These are phyloP conservation scores for Empis stercorea DNA, from an alignment of 2,888 invertebrate species.

Conservation along the genomic window DNA sequence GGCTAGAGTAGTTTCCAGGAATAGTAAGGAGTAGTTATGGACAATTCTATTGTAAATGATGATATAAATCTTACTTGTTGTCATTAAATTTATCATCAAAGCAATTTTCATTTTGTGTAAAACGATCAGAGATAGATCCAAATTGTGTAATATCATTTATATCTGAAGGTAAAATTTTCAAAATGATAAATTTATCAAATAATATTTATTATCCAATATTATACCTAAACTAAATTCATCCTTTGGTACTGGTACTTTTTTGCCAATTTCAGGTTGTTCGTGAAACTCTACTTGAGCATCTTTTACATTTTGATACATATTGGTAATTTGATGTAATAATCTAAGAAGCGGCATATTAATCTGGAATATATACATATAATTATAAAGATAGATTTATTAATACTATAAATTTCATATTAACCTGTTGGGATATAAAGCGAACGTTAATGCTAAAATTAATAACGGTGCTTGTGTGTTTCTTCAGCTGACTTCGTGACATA, in stretches of 20 bases:
- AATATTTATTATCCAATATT: no score
- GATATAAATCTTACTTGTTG: constrained; percentile 18
- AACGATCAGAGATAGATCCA: constrained; percentile 29
- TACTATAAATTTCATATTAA: constrained; percentile 18
- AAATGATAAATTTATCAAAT: no score
- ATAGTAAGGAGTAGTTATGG: no score
- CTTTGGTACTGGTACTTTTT: constrained; percentile 38
- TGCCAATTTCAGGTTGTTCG: constrained; percentile 44
- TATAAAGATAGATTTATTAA: constrained; percentile 1
- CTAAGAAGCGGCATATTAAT: constrained; percentile 91
- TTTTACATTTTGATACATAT: constrained; percentile 95
- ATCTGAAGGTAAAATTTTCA: constrained; percentile 35
- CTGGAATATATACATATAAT: constrained; percentile 26
- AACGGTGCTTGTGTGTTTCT: constrained; percentile 83
- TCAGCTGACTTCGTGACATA: constrained; percentile 73
- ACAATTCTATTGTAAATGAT: no score
- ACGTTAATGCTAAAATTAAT: constrained; percentile 82
- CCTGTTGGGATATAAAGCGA: constrained; percentile 85
- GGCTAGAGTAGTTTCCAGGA: no score
- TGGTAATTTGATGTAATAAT: constrained; percentile 87
- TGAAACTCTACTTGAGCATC: constrained; percentile 85
- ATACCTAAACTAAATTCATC: constrained; percentile 49
- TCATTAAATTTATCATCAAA: constrained; percentile 36
- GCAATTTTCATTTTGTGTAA: constrained; percentile 28
- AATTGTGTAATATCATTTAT: constrained; percentile 33